Evolutionary conservation across 2,888 invertebrate genomes (phyloP), one percentile per base, ranked within the genome.

Genomic region (Philhelius pedissequus): DNA sequence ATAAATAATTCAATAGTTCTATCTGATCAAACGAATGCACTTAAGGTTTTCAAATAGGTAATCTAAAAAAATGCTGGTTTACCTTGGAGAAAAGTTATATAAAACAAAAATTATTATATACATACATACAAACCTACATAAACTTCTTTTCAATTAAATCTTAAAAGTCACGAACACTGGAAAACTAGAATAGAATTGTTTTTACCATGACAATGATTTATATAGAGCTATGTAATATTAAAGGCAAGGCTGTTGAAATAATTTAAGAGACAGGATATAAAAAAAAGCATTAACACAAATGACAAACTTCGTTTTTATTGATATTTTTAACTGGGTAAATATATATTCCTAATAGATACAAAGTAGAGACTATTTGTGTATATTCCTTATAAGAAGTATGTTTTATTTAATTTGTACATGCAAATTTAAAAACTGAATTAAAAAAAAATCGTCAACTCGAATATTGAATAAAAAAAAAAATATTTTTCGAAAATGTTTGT

Each of bases 1-100:
- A 54, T 64, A 32, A 27, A 52, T 52, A 52, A 74, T 74, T 64
- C 74, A 74, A 74, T 50, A 74, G 71, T 50, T 62, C 62, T 38
- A 60, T 27, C 27, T 62, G 15, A 62, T 62, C 18, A 62, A 62
- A 62, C 27, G 40, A 43, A 18, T 62, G 62, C 62, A 62, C 43
- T 62, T 62, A 43, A 62, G 18, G n/a, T 35, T 62, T 60, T 40
- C 7, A 62, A 62, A 56, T n/a, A 35, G 32, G 35, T 43, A 62
- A 62, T 43, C 9, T 62, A 0, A 56, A 43, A 60, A 58, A 43
- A 43, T n/a, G 11, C 43, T 62, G 0, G 62, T 62, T 62, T 15
- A 62, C 40, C 62, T 62, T 62, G 62, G 6, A 27, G 43, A 62
- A 43, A 27, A 18, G 62, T 62, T 43, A 62, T 58, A 43, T 32